Evolutionary conservation across 2,797 vertebrate species (phyloP), one percentile per base, ranked within the genome.

Genomic region (Leptatherina wallacei): DNA sequence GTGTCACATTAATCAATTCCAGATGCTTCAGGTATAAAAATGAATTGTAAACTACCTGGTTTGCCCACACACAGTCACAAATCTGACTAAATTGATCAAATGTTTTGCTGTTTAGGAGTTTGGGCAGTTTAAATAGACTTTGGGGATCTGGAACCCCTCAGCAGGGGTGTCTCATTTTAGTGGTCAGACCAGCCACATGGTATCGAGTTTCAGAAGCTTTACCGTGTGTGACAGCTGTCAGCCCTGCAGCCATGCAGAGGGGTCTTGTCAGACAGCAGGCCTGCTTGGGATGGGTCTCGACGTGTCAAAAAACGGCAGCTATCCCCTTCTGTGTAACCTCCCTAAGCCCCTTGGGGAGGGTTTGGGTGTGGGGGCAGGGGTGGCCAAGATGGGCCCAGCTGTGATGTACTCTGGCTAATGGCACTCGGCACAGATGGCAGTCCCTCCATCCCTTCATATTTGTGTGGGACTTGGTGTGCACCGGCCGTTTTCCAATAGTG

Each of bases 191-290:
- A 80, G 85, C 75, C 20, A 61, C 60, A 20, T 65, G 75, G 77
- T 80, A 60, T 93, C 87, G 69, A n/a, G 51, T 93, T 91, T 86
- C 91, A 82, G 84, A 65, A 44, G 77, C 55, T 47, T 61, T 33
- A 63, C 73, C 36, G 82, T 80, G 69, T 77, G 72, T 65, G 84
- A 80, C 88, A 91, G 91, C 88, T 93, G 90, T 81, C 73, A 69
- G 83, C 75, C 88, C 81, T 52, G 66, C 35, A 55, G 89, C 64
- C 78, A 57, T 67, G 65, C 24, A 22, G 75, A 85, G 59, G 59
- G 73, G 68, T 70, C 58, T 51, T 64, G 64, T 88, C 73, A 67
- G 75, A 75, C 30, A 11, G 44, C 44, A 22, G 47, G 69, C 75
- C 56, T 7, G 61, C 69, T 57, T 10, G n/a, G 69, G 71, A 82